These are phyloP conservation scores for Leptinotarsa undecemlineata DNA, from an alignment of 1,140 invertebrate genomes.

Conservation along the genomic window DNA sequence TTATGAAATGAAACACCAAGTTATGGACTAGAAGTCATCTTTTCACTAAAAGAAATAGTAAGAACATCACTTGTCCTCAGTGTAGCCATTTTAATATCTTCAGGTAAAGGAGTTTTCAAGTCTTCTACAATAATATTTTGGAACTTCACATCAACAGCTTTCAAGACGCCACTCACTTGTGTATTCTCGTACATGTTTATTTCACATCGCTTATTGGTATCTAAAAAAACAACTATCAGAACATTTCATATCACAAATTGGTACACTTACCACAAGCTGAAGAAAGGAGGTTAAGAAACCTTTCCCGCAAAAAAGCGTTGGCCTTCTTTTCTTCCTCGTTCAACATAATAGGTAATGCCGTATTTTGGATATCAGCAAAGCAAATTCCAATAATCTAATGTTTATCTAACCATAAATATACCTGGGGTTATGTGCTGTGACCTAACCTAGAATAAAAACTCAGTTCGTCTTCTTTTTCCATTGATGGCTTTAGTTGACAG, in stretches of 20 bases:
- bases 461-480: too few relatives aligned
- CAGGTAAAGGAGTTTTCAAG: constrained; percentile 39
- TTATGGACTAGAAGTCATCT: too few relatives aligned
- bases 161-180: constrained; percentile 39
- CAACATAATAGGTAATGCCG: constrained; percentile 11
- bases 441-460: too few relatives aligned
- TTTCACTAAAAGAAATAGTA: constrained; percentile 23
- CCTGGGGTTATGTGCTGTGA: too few relatives aligned
- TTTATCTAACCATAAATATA: too few relatives aligned
- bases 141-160: constrained; percentile 46
- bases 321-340: constrained; percentile 31
- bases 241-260: constrained; percentile 10
- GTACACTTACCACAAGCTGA: constrained; percentile 39
- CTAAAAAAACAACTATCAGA: constrained; percentile 29
- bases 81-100: constrained; percentile 36
- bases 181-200: constrained; percentile 46
- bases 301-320: constrained; percentile 45
- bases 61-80: constrained; percentile 47
- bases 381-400: too few relatives aligned
- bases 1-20: too few relatives aligned
- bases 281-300: constrained; percentile 44
- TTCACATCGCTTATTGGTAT: constrained; percentile 34
- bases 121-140: constrained; percentile 48
- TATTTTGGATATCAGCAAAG: too few relatives aligned
- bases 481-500: too few relatives aligned